Base-by-base conservation (phyloP, 30 jellyfish, hydroid and myxozoan species). In the Aurelia aurita complex sp. Pacific region DNA sequence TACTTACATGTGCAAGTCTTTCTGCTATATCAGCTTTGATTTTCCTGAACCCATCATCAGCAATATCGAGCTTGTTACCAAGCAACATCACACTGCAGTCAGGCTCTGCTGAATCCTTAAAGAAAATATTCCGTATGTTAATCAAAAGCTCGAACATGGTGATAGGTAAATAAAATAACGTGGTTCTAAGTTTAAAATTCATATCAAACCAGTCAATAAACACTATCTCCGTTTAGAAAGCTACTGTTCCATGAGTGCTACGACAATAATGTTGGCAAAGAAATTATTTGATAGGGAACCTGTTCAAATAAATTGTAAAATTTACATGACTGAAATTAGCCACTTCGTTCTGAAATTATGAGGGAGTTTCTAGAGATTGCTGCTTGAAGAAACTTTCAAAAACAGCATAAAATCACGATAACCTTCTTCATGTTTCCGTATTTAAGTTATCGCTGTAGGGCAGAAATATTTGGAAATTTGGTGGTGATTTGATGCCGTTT, bases 91-190 rank as follows among this genome's bases (percentile, higher is more conserved):
- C 88, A 51, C 83, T 73, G 74, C 98, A 94, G 61, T 94, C 97
- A 2, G 97, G 94, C 61, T 89, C 98, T 17, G 98, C 98, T 1
- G 97, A 90, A 42, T 94, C 98, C 98, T 94, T 10, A 10, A 77
- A 66, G 59, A 7, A 54, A 17, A 13, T 29, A 46, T 46, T 5
- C 2, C 3, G 14, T 14, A 46, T 0, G 8, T 46, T 46, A 46
- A 1, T 7, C 57, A 46, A 70, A 50, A 15, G 10, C 23, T 29
- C 60, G 70, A 71, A 14, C 61, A 12, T 0, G 14, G 5, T 5
- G 55, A 29, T 67, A 5, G 8, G 38, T 13, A 10, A 67, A 67
- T 67, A 9, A 67, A 67, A 29, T 15, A 40, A 55, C 67, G 67
- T 11, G 0, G 67, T 11, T 11, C 17, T 13, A 55, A 55, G 67